Conservation (phyloP, 1,140 invertebrate genomes). For the Cydia pomonella region DNA sequence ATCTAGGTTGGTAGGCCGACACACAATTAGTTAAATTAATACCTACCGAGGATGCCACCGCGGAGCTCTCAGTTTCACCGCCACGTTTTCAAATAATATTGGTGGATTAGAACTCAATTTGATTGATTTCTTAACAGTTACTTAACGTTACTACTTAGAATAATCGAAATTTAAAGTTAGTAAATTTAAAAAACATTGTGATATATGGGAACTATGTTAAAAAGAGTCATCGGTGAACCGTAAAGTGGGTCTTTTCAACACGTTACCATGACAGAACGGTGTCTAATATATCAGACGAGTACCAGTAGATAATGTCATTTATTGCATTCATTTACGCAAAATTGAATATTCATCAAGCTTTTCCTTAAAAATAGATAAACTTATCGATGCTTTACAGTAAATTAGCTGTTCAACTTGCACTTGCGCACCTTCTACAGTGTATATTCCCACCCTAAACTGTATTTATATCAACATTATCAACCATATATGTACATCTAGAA, state of each 20-base stretch:
- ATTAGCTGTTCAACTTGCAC: background rate
- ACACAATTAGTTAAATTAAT: constrained; percentile 57
- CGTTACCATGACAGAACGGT: too few relatives aligned
- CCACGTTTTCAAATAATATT: background rate
- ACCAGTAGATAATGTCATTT: too few relatives aligned
- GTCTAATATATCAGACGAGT: too few relatives aligned
- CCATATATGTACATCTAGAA: constrained; percentile 4
- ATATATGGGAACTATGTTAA: too few relatives aligned
- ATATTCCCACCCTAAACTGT: background rate
- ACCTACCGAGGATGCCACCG: constrained; percentile 22
- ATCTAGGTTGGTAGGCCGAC: constrained; percentile 53
- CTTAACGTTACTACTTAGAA: background rate
- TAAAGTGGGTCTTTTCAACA: too few relatives aligned
- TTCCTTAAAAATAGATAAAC: too few relatives aligned
- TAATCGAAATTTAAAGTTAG: too few relatives aligned
- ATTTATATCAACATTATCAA: background rate
- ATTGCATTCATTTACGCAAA: too few relatives aligned
- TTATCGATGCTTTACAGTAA: background rate
- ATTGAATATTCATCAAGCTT: too few relatives aligned
- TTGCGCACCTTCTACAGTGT: background rate
- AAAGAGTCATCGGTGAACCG: too few relatives aligned
- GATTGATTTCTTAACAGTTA: background rate
- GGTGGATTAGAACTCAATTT: background rate
- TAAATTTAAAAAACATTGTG: too few relatives aligned
- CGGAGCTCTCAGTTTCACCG: constrained; percentile 10